Base-by-base conservation (phyloP, 2,113 vertebrate genomes). In the Apeltes quadracus region DNA sequence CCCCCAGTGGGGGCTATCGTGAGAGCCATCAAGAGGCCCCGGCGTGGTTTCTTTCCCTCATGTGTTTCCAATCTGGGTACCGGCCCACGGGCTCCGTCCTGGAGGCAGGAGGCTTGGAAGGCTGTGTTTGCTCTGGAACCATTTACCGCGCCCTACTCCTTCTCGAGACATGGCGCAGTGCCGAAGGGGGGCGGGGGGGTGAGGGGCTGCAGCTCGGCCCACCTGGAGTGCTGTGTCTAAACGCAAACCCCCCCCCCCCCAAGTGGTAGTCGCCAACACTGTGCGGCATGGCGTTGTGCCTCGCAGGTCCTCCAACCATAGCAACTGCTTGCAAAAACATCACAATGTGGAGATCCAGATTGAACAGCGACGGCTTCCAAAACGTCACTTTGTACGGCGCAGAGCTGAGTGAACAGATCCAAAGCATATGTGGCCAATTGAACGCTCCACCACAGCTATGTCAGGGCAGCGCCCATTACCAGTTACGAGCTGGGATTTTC, bases 111-210 rank as follows among this genome's bases (percentile, higher is more conserved):
- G 64, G 78, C 68, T 91, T 88, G 77, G 84, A 88, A 90, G 78
- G 71, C 80, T 85, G 51, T 89, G 81, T 92, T 91, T 88, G 81
- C 83, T 91, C 86, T 90, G 89, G 85, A 91, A 88, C 74, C 83
- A 83, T 87, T 89, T 88, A 88, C 81, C 55, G 56, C 53, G 43
- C 69, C 67, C 74, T 6, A 80, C 78, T 87, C 83, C 74, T 79
- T 81, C 85, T 94, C 90, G 61, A 90, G 79, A 84, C 82, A 82
- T 84, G 68, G 72, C 73, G 83, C 50, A 81, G 58, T 1, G 83
- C 85, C 75, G 13, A 43, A 44, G 68, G 85, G 70, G 69, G 55
- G 54, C 34, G 15, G 41, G 44, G 44, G 44, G 43, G 44, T 14
- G 44, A 18, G 68, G 72, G 55, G 57, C 39, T 78, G 72, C 77